These are phyloP conservation scores for Rallus crepitans DNA, from an alignment of 2,797 vertebrate genomes.

Conservation along the genomic window DNA sequence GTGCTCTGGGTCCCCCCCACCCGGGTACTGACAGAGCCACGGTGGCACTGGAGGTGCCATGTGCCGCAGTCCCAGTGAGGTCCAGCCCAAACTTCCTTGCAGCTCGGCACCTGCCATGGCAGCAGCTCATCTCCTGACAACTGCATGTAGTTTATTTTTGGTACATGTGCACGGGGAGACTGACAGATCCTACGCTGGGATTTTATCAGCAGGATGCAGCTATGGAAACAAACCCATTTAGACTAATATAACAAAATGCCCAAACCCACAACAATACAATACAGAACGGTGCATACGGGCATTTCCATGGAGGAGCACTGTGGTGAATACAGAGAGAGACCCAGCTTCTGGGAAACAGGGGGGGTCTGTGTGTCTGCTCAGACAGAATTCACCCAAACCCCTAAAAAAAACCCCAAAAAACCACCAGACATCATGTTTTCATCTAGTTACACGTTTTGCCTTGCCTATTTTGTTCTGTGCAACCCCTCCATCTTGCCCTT, in stretches of 20 bases:
- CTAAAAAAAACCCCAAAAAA: background rate
- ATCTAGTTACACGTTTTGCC: background rate
- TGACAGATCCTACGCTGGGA: conserved; percentile 9
- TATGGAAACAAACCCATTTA: conserved; percentile 60
- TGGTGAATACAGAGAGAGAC: background rate
- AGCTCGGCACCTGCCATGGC: background rate
- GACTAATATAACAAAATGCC: conserved; percentile 29
- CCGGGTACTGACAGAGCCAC: background rate
- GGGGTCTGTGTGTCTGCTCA: background rate
- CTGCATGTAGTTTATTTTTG: conserved; percentile 24
- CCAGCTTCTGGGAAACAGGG: background rate
- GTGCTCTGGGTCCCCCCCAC: background rate
- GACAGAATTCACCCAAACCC: background rate
- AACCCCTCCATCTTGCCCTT: background rate
- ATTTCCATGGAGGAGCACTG: background rate
- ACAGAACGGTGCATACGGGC: background rate
- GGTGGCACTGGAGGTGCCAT: background rate
- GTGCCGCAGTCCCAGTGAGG: background rate
- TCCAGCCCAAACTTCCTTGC: background rate
- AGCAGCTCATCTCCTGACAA: background rate
- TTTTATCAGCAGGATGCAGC: conserved; percentile 21
- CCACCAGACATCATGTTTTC: background rate
- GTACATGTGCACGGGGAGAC: background rate
- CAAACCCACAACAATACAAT: conserved; percentile 15
- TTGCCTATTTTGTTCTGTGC: background rate